Evolutionary conservation across 2,113 vertebrate genomes (phyloP), one percentile per base, ranked within the genome.

Genomic region (Tyrannus savana): DNA sequence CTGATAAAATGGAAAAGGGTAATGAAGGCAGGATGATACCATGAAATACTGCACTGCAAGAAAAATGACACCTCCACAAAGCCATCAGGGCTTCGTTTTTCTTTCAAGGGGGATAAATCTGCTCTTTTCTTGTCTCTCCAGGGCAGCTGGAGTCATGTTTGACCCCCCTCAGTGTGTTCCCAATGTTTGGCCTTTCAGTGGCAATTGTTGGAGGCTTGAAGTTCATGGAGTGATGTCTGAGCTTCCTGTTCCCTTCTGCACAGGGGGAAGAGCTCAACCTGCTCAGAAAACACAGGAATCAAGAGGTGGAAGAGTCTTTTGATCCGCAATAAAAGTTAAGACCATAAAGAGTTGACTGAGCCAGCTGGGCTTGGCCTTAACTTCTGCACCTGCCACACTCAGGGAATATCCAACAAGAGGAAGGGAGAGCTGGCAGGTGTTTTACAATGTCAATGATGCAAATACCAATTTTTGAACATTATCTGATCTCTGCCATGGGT

Each of bases 141-240:
- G 59, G 59, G 77, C 64, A 69, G 30, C 10, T 35, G 23, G 37
- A 60, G 47, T 67, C 35, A 28, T 35, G 23, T 25, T 24, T 37
- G 58, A 59, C 10, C n/a, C n/a, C 58, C n/a, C 81, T 25, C 47
- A 28, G 19, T n/a, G 27, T 41, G 37, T 21, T 76, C 55, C 52
- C 24, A 63, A 16, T 17, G 31, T 37, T 44, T 1, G 2, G 30
- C 44, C 24, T 81, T 91, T 60, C 12, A 1, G 3, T 35, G 5
- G 28, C 56, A 53, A 19, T 17, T 68, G 44, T 72, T 49, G 49
- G 58, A 17, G 27, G 9, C 39, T 56, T 1, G 2, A 62, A 69
- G 55, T 50, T 55, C 64, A 41, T 0, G 0, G 56, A 50, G 50
- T 1, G 4, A 30, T 14, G 27, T 19, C 46, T 50, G 52, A 42